Percentiles rank a stretch among this genome's conserved stretches.
Conservation (phyloP, 2,113 vertebrate species). For the Meleagris gallopavo region DNA sequence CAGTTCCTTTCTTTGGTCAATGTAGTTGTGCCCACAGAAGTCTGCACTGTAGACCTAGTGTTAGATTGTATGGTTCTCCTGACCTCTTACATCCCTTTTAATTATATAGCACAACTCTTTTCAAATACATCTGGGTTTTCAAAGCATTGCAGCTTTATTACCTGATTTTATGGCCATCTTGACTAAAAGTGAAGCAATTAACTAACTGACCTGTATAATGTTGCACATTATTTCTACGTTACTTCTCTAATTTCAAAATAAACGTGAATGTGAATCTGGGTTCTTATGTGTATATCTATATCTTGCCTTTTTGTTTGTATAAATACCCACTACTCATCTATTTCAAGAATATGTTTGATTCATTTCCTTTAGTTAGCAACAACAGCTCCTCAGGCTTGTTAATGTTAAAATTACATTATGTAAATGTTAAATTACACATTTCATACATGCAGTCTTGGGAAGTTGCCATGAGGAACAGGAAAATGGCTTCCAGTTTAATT, state of each 20-base stretch:
- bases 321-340: conserved; percentile 27
- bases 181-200: conserved; percentile 62
- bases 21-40: neutral
- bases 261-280: neutral
- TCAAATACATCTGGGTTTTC: conserved; percentile 57
- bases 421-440: conserved; percentile 32
- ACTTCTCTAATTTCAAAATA: conserved; percentile 48
- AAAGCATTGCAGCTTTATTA: conserved; percentile 64
- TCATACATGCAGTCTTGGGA: conserved; percentile 43
- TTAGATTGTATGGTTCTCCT: conserved; percentile 22
- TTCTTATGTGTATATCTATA: conserved; percentile 20
- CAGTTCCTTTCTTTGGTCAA: neutral
- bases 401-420: too few relatives aligned
- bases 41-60: neutral
- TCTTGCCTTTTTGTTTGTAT: conserved; percentile 49
- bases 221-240: conserved; percentile 35
- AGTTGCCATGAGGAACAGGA: conserved; percentile 39
- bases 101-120: conserved; percentile 45
- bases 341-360: conserved; percentile 38
- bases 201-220: conserved; percentile 59
- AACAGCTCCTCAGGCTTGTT: neutral
- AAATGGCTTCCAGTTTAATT: conserved; percentile 43
- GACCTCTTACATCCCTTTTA: conserved; percentile 56
- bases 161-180: conserved; percentile 56
- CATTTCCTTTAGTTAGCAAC: conserved; percentile 32